Evolutionary conservation across 1,140 invertebrate genomes (phyloP), one percentile per base, ranked within the genome.

Genomic region (Dufourea novaeangliae): DNA sequence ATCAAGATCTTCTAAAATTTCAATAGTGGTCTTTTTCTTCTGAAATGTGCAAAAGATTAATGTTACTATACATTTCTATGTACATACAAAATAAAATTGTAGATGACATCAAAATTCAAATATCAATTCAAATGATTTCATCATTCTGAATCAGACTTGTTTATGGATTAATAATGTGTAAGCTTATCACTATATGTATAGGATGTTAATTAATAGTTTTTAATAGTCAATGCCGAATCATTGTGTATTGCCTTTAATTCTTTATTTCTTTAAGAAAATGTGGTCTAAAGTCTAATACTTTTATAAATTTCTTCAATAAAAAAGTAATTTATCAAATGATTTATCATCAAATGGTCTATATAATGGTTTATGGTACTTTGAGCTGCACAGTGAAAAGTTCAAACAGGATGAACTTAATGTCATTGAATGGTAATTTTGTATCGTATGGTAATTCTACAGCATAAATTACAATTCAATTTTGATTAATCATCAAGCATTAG

Each of bases 11-110:
- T 97, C 97, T 52, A 98, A 91, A 78, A 97, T 91, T 86, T 96
- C 95, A 67, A 94, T 94, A 27, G 96, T 96, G 22, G 95, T 95
- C 93, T 95, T 96, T 93, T 97, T 96, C 93, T 95, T 96, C 97
- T 97, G 93, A 34, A 95, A 95, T 56, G 12, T 22, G 64, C 34
- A 52, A 44, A 67, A 52, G 41, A 67, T 59, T 39, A 8, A 20
- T 73, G 44, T 39, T 22, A 1, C 22, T 32, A 63, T 37, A n/a
- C 63, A 1, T 64, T 27, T 52, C 25, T 46, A n/a, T 20, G 39
- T 8, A 54, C n/a, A 5, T 10, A 66, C 20, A 66, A 1, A 50
- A 63, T 27, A 66, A 1, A 50, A 63, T 32, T 27, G 6, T 64
- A 17, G 5, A 41, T 22, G 3, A 17, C 41, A 4, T 22, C 10